Evolutionary conservation across 2,888 invertebrate species (phyloP).

Genomic region (Drosophila yooni): DNA sequence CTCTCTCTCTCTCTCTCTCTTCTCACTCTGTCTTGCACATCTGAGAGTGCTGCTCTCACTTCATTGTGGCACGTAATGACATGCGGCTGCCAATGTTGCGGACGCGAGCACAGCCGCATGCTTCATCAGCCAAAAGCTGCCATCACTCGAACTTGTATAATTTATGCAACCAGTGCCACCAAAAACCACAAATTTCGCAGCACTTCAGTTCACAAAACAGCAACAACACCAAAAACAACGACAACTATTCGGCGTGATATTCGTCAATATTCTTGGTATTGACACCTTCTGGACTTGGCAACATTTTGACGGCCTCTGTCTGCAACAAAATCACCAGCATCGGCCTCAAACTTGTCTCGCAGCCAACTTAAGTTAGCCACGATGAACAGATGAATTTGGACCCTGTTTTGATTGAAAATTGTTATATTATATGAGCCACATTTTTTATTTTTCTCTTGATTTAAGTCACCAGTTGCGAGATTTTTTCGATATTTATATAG

Average conservation of each 20-base stretch:
- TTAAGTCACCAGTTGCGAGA: background rate
- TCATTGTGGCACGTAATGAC: slow-evolving; percentile 71
- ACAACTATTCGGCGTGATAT: slow-evolving; percentile 40
- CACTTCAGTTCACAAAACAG: slow-evolving; percentile 39
- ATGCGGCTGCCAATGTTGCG: slow-evolving; percentile 72
- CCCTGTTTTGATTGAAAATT: background rate
- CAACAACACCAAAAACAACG: background rate
- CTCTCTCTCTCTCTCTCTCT: too few relatives aligned
- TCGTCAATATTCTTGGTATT: slow-evolving; percentile 9
- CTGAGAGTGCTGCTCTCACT: slow-evolving; percentile 24
- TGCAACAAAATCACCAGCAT: background rate
- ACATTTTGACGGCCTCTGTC: background rate
- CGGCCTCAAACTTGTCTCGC: background rate
- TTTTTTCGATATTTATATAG: background rate
- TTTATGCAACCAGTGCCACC: slow-evolving; percentile 48
- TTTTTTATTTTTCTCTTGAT: background rate
- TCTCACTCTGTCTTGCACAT: background rate
- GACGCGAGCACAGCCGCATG: slow-evolving; percentile 43
- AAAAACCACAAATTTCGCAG: slow-evolving; percentile 67
- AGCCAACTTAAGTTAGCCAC: background rate
- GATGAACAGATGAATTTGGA: background rate
- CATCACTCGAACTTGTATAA: slow-evolving; percentile 39
- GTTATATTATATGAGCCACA: background rate
- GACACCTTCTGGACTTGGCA: slow-evolving; percentile 7
- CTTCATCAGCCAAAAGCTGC: slow-evolving; percentile 14